Evolutionary conservation across 1,140 invertebrate species (phyloP).

Genomic region (Physella acuta): DNA sequence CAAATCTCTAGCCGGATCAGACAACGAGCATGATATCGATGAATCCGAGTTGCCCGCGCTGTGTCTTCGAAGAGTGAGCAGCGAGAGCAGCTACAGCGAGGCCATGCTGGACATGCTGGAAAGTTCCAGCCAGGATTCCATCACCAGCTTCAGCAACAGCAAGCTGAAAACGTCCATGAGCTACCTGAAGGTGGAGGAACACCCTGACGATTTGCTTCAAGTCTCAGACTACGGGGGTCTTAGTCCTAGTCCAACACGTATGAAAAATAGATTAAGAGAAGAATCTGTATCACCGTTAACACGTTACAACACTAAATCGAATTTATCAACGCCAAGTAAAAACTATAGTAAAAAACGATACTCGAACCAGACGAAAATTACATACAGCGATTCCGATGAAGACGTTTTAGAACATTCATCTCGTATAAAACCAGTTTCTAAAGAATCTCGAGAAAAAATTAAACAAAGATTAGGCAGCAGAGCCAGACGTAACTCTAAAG

Average conservation of each 20-base stretch:
- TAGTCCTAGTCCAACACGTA: slow-evolving; percentile 4
- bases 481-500: slow-evolving; percentile 6
- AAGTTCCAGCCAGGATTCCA: slow-evolving; percentile 1
- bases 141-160: not conserved
- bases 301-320: too few relatives aligned
- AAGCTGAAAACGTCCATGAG: not conserved
- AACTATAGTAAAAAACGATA: too few relatives aligned
- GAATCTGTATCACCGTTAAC: too few relatives aligned
- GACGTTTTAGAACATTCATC: too few relatives aligned
- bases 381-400: too few relatives aligned
- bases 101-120: not conserved
- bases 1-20: slow-evolving; percentile 10
- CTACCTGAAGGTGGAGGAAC: not conserved
- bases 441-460: too few relatives aligned
- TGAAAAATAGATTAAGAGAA: not conserved
- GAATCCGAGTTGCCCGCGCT: not conserved
- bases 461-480: too few relatives aligned
- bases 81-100: slow-evolving; percentile 21
- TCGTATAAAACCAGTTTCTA: too few relatives aligned
- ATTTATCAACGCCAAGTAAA: too few relatives aligned
- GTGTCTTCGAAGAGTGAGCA: not conserved
- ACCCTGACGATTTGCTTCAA: slow-evolving; percentile 15
- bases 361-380: too few relatives aligned
- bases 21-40: not conserved
- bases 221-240: slow-evolving; percentile 17